These are phyloP conservation scores for Erynnis tages DNA, from an alignment of 2,888 invertebrate species.

Conservation along the genomic window DNA sequence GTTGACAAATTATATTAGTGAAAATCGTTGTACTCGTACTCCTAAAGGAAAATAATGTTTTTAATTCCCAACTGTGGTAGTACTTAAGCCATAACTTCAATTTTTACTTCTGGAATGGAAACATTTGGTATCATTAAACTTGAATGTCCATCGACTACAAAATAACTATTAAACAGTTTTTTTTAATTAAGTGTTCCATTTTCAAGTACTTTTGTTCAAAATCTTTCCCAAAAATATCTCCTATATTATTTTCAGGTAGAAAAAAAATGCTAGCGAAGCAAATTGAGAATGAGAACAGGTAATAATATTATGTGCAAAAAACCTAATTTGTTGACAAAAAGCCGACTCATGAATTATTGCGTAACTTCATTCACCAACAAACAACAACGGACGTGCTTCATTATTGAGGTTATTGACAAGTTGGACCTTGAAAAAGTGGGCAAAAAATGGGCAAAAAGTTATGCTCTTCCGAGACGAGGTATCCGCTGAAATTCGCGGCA, in stretches of 20 bases:
- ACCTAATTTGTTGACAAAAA: slow-evolving; percentile 19
- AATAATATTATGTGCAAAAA: slow-evolving; percentile 13
- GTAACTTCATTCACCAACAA: slow-evolving; percentile 15
- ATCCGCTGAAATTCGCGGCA: slow-evolving; percentile 1
- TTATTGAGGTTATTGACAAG: slow-evolving; percentile 23
- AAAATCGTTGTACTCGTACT: no score
- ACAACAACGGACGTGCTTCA: slow-evolving; percentile 8
- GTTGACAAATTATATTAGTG: no score
- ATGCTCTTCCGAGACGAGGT: slow-evolving; percentile 10
- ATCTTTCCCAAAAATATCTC: no score
- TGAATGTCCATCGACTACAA: no score
- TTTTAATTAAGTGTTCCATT: no score
- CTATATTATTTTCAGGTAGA: neutral
- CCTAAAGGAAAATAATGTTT: no score
- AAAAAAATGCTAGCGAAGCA: slow-evolving; percentile 8
- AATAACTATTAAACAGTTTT: no score
- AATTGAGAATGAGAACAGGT: slow-evolving; percentile 7
- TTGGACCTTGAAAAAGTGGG: neutral
- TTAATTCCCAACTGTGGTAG: no score
- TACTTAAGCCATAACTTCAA: no score
- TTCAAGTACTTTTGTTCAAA: no score
- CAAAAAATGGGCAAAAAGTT: neutral
- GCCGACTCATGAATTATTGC: slow-evolving; percentile 11
- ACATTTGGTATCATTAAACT: no score
- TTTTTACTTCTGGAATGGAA: no score